Evolutionary conservation across 2,888 invertebrate genomes (phyloP).

Genomic region (Mythimna albipuncta): DNA sequence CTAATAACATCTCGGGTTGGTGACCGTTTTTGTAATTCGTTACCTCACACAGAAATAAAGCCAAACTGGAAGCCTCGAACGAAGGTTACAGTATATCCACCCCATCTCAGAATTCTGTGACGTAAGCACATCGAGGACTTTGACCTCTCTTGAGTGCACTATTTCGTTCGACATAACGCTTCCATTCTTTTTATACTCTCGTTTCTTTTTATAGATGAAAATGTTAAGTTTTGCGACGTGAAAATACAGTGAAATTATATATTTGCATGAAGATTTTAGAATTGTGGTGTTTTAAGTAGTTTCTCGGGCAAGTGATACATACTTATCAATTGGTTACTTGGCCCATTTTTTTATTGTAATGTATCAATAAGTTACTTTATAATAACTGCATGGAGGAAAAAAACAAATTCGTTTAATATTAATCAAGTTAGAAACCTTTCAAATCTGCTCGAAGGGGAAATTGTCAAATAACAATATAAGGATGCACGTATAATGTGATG

Average conservation of each 20-base stretch:
- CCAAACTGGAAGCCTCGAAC: constrained; percentile 36
- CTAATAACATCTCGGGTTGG: constrained; percentile 37
- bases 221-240: constrained; percentile 20
- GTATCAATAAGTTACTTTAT: too few relatives aligned
- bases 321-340: too few relatives aligned
- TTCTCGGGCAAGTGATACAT: neutral
- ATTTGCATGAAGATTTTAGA: constrained; percentile 15
- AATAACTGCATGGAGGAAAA: too few relatives aligned
- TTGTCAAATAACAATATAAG: too few relatives aligned
- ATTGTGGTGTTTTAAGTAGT: neutral
- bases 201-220: constrained; percentile 30
- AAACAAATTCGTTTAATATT: too few relatives aligned
- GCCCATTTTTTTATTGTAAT: too few relatives aligned
- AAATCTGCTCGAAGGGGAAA: too few relatives aligned
- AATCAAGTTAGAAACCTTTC: too few relatives aligned
- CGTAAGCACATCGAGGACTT: constrained; percentile 49
- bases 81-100: constrained; percentile 48
- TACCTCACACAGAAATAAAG: constrained; percentile 52
- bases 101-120: constrained; percentile 41
- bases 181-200: constrained; percentile 33
- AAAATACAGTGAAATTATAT: constrained; percentile 8
- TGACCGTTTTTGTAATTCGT: constrained; percentile 48
- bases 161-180: constrained; percentile 42
- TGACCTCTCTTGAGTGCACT: constrained; percentile 49
- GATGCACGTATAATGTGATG: too few relatives aligned